A percentile compares a stretch with the other conserved stretches of the same genome.
Evolutionary conservation across 2,797 vertebrate species (phyloP).

Genomic region (Dicrostonyx torquatus): DNA sequence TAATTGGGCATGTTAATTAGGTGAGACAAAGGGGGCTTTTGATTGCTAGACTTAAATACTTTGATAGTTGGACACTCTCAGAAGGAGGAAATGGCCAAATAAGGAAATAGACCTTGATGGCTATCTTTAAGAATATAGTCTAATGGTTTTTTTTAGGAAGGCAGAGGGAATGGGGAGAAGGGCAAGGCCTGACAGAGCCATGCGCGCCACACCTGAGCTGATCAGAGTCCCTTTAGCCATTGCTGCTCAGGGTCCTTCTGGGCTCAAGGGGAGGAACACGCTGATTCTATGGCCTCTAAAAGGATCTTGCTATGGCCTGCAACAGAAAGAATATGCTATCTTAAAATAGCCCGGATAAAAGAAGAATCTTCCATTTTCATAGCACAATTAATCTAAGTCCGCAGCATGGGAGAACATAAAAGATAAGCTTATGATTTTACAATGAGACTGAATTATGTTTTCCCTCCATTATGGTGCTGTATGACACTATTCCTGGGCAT

Average conservation of each 20-base stretch:
- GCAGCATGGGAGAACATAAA: neutral
- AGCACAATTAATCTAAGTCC: neutral
- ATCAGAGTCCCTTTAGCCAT: neutral
- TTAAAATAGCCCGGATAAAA: neutral
- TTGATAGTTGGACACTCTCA: neutral
- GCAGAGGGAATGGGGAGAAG: neutral
- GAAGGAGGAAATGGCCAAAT: neutral
- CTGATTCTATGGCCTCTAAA: neutral
- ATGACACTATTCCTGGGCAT: neutral
- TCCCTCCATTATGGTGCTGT: neutral
- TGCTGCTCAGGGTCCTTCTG: neutral
- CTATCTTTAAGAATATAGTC: neutral
- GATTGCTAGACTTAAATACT: neutral
- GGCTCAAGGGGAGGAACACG: neutral
- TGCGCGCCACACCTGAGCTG: neutral
- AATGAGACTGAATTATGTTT: constrained; percentile 10
- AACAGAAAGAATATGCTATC: neutral
- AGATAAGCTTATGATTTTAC: constrained; percentile 16
- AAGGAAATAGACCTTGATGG: neutral
- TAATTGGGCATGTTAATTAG: neutral
- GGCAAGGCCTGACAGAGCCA: neutral
- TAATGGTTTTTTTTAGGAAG: neutral
- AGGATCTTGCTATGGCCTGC: neutral
- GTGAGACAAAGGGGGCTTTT: neutral
- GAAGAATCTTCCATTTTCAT: neutral